Conservation (phyloP, 2,888 invertebrate species). For the Argyresthia albistria region DNA sequence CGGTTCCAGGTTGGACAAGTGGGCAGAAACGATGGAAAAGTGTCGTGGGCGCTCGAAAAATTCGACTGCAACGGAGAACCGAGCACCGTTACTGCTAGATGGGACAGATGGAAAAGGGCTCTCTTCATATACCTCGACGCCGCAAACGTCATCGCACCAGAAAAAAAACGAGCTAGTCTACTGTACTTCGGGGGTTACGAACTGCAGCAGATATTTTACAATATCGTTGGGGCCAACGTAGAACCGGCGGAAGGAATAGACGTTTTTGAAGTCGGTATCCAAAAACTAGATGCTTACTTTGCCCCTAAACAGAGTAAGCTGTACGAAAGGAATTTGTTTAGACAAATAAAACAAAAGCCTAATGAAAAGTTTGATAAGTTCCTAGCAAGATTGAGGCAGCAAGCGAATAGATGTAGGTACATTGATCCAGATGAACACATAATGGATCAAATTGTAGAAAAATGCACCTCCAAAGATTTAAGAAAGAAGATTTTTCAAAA, state of each 20-base stretch:
- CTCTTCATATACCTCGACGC: slow-evolving; percentile 17
- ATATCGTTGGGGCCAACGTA: slow-evolving; percentile 16
- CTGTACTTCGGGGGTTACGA: slow-evolving; percentile 15
- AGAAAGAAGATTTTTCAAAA: slow-evolving; percentile 8
- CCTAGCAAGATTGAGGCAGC: slow-evolving; percentile 19
- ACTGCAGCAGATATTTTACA: slow-evolving; percentile 21
- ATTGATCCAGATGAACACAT: slow-evolving; percentile 17
- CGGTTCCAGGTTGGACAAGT: slow-evolving; percentile 2
- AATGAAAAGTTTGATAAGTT: slow-evolving; percentile 23
- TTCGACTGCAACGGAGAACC: slow-evolving; percentile 19
- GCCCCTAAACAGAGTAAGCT: slow-evolving; percentile 23
- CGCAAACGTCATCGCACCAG: slow-evolving; percentile 4
- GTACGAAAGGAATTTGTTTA: slow-evolving; percentile 14
- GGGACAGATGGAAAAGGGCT: slow-evolving; percentile 23
- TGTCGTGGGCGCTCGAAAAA: background rate
- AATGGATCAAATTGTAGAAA: slow-evolving; percentile 20
- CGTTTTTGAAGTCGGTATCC: slow-evolving; percentile 10
- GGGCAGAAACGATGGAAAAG: background rate
- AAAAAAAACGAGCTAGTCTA: slow-evolving; percentile 15
- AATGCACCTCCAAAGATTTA: slow-evolving; percentile 12
- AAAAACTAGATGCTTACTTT: slow-evolving; percentile 18
- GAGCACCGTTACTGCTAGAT: slow-evolving; percentile 17
- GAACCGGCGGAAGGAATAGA: slow-evolving; percentile 5
- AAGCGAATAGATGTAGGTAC: slow-evolving; percentile 23
- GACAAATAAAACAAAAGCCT: slow-evolving; percentile 18